A percentile compares a stretch with the other conserved stretches of the same genome.
Conservation (phyloP, 2,888 invertebrate genomes). For the Crocallis elinguaria region DNA sequence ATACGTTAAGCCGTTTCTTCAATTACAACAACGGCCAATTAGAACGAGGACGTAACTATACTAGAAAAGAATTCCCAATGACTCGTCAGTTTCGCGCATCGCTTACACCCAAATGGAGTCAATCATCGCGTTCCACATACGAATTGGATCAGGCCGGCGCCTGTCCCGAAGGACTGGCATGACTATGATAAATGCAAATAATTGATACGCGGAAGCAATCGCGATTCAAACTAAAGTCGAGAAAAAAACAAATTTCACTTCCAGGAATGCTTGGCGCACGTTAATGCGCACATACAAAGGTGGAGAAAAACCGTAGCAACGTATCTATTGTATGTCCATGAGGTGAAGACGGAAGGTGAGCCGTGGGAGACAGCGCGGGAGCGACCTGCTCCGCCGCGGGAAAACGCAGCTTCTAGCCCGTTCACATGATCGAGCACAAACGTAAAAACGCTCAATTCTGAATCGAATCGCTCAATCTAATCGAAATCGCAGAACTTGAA, state of each 20-base stretch:
- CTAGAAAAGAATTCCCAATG: constrained; percentile 36
- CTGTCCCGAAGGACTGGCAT: constrained; percentile 60
- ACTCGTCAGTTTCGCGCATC: constrained; percentile 33
- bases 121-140: constrained; percentile 54
- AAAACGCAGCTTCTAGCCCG: constrained; percentile 60
- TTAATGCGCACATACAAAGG: constrained; percentile 71
- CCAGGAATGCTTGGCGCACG: constrained; percentile 71
- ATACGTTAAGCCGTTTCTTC: constrained; percentile 8
- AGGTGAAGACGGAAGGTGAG: constrained; percentile 70
- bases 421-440: constrained; percentile 56
- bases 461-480: too few species aligned
- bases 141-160: constrained; percentile 60
- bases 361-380: constrained; percentile 71
- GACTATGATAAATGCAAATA: constrained; percentile 54
- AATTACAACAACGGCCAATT: constrained; percentile 24
- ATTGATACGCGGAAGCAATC: constrained; percentile 69
- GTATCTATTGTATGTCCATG: constrained; percentile 72
- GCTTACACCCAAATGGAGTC: constrained; percentile 33
- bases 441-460: constrained; percentile 41
- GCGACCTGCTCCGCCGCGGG: constrained; percentile 67
- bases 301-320: constrained; percentile 68
- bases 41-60: constrained; percentile 29
- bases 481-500: constrained; percentile 41
- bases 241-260: constrained; percentile 73
- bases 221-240: constrained; percentile 61